phyloP scores from a whole-genome alignment of 2,113 vertebrate genomes.

The Thunnus thynnus region DNA sequence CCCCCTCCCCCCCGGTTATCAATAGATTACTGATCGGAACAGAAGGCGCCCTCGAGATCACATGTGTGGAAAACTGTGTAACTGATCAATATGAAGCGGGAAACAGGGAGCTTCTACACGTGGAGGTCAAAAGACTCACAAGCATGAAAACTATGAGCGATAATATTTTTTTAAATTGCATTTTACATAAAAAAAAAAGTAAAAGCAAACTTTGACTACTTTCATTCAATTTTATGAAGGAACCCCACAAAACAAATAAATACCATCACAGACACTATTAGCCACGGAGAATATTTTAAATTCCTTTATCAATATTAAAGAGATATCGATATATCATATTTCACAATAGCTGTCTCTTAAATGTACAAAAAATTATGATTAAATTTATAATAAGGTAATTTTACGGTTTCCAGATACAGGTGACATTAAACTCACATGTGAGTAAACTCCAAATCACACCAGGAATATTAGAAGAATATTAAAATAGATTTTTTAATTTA shows the following conservation, averaged over 20 bases:
- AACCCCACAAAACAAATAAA: not conserved
- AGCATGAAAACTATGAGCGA: not conserved
- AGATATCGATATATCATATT: not conserved
- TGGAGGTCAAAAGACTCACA: constrained; percentile 1
- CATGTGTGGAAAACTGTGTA: constrained; percentile 6
- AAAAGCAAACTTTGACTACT: not conserved
- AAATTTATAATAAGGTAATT: too few relatives aligned
- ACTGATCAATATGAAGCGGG: not conserved
- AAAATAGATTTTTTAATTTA: rapidly evolving
- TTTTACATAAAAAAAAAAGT: not conserved
- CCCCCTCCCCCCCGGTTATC: constrained; percentile 3
- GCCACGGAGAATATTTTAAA: too few relatives aligned
- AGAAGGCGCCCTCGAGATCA: not conserved
- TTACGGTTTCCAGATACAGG: not conserved
- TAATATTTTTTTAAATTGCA: too few relatives aligned
- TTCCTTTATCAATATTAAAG: not conserved
- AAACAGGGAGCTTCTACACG: not conserved
- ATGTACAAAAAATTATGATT: too few relatives aligned
- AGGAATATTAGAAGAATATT: too few relatives aligned
- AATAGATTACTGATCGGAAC: constrained; percentile 9
- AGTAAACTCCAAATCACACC: not conserved
- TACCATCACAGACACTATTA: not conserved
- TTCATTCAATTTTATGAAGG: not conserved
- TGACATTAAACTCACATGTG: not conserved
- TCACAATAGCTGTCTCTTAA: too few relatives aligned